Evolutionary conservation across 2,113 vertebrate species (phyloP), one percentile per base, ranked within the genome.

Genomic region (Hemicordylus capensis): DNA sequence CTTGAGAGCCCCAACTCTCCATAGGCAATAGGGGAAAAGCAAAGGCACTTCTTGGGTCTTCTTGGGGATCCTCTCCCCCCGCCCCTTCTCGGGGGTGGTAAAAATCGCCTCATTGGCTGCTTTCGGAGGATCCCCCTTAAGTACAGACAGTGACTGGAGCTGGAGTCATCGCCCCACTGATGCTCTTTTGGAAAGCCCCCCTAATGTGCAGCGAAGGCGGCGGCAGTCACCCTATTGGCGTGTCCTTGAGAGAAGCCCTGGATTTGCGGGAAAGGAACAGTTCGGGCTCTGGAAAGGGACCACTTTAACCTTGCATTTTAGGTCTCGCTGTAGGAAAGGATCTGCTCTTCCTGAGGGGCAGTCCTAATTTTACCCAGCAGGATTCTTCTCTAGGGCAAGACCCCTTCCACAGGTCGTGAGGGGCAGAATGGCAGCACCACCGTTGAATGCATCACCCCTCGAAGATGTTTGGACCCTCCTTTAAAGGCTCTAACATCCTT

Each of bases 241-340:
- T 72, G 64, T 34, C 84, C 84, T 80, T 61, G 76, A 73, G 56
- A 79, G 66, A 85, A 61, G 24, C 56, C 44, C 42, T 24, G 15
- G 34, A 10, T 14, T 37, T 3, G 28, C 4, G 12, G 51, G 46
- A 22, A 24, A 63, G 26, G 1, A 37, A 28, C 48, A 24, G n/a
- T 34, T 64, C 61, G 48, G 44, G 6, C 78, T 24, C 58, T 66
- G 61, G 59, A 39, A 58, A 72, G 20, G n/a, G 54, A 8, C 51
- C 14, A 34, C n/a, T n/a, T n/a, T n/a, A n/a, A n/a, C n/a, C n/a
- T n/a, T n/a, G n/a, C n/a, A n/a, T 76, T 76, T 22, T 51, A 17
- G 37, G 8, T 19, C 31, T 8, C 12, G 54, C 5, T 11, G 17
- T 4, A 66, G 44, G 11, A 14, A 31, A 80, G 44, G 2, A 24